These are phyloP conservation scores for Leptopilina myrica DNA, from an alignment of 2,888 invertebrate genomes.

Conservation along the genomic window DNA sequence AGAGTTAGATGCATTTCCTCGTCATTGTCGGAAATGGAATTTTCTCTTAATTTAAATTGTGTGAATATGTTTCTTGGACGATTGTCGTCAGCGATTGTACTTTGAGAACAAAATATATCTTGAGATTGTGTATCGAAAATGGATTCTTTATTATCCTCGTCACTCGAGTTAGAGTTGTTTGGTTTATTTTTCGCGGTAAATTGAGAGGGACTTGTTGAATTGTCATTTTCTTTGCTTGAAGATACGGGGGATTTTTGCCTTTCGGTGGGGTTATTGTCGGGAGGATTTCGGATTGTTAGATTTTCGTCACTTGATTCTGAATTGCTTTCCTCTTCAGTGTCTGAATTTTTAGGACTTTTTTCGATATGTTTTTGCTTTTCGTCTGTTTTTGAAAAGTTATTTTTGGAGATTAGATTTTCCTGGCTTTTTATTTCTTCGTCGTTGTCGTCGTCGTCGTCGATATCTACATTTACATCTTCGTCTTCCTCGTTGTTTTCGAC, in stretches of 20 bases:
- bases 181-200: no score
- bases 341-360: background rate
- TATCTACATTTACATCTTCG: no score
- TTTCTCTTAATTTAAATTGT: conserved; percentile 4
- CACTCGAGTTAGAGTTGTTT: no score
- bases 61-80: conserved; percentile 4
- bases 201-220: no score
- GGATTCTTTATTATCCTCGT: no score
- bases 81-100: background rate
- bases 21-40: conserved; percentile 1
- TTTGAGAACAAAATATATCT: background rate
- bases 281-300: background rate
- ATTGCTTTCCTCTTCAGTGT: background rate
- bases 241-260: background rate
- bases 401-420: no score
- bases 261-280: background rate
- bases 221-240: no score
- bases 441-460: no score
- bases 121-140: background rate
- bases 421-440: no score
- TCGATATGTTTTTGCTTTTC: no score
- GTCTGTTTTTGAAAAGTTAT: no score
- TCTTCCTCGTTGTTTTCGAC: no score
- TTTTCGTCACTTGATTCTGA: background rate
- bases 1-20: conserved; percentile 15